phyloP scores from a whole-genome alignment of 2,797 vertebrate species.

The Otolemur crassicaudatus region DNA sequence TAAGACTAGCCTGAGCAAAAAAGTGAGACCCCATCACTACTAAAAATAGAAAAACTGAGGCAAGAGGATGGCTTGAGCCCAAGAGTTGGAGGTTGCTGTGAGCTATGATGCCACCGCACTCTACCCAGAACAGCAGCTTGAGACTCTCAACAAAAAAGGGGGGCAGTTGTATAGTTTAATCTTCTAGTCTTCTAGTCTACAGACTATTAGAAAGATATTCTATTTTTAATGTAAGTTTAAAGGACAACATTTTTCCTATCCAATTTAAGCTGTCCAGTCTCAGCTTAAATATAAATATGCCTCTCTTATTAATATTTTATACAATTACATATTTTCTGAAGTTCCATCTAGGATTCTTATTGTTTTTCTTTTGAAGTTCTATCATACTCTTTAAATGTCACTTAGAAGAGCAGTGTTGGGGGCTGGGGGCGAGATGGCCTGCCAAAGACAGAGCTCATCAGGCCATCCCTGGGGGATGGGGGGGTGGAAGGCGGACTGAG shows the following conservation, averaged over 20 bases:
- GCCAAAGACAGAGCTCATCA: too few relatives aligned
- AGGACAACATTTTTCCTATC: not conserved
- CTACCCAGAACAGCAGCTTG: not conserved
- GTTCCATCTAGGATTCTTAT: not conserved
- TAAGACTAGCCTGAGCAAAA: too few relatives aligned
- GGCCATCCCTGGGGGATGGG: too few relatives aligned
- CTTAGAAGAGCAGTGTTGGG: not conserved
- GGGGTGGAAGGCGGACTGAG: too few relatives aligned
- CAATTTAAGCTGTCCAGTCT: not conserved
- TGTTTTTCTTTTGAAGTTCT: not conserved
- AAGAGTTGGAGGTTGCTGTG: too few relatives aligned
- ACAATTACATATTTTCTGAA: not conserved
- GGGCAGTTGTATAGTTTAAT: not conserved
- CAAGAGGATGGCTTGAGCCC: too few relatives aligned
- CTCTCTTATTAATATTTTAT: not conserved
- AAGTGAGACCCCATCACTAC: too few relatives aligned
- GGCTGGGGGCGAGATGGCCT: too few relatives aligned
- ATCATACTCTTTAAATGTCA: not conserved
- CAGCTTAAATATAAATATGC: not conserved
- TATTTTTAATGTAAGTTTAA: not conserved
- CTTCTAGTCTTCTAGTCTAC: not conserved
- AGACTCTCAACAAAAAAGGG: not conserved
- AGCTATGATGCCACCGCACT: too few relatives aligned
- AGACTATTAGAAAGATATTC: not conserved
- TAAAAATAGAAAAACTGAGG: too few relatives aligned